Evolutionary conservation across 1,140 invertebrate genomes (phyloP), one percentile per base, ranked within the genome.

Genomic region (Oncopodura yosiiana): DNA sequence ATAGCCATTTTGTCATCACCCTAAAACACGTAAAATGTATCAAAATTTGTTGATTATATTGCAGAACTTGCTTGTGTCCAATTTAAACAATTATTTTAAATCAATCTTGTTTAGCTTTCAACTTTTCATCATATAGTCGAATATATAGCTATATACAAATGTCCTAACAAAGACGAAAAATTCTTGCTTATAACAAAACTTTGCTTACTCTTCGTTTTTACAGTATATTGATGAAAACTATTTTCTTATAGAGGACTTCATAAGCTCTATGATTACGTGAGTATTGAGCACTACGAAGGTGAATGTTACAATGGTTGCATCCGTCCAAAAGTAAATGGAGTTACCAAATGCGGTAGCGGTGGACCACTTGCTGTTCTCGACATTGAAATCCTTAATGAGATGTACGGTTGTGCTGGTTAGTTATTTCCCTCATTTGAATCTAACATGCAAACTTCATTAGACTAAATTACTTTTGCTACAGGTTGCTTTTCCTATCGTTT

Each of bases 261-360:
- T 24, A 55, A 59, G 29, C 23, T 62, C 19, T 62, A 62, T 21
- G 61, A 62, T 27, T 62, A 56, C 29, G 61, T 62, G 0, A 53
- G 49, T 30, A 55, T 62, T 46, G 56, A 62, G 32, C 61, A 62
- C 38, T 62, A 62, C 30, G 61, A 62, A 48, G 61, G 61, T 11
- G 61, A 62, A 56, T 62, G 61, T 16, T 62, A 62, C 53, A 62
- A 59, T 36, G 56, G 56, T 26, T 62, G 61, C 26, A 56, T 62
- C 49, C 27, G 36, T 14, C 61, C 61, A 3, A 53, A 44, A 29
- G 36, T 42, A 18, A 0, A 21, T n/a, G 61, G 61, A 16, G 61
- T 59, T 14, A 62, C 61, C n/a, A 62, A 62, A 56, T 62, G 61
- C 27, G 61, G 61, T 11, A 56, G 53, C 16, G 61, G 61, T 19